Base-by-base conservation (phyloP, 2,888 invertebrate genomes). In the Agrotis ipsilon region DNA sequence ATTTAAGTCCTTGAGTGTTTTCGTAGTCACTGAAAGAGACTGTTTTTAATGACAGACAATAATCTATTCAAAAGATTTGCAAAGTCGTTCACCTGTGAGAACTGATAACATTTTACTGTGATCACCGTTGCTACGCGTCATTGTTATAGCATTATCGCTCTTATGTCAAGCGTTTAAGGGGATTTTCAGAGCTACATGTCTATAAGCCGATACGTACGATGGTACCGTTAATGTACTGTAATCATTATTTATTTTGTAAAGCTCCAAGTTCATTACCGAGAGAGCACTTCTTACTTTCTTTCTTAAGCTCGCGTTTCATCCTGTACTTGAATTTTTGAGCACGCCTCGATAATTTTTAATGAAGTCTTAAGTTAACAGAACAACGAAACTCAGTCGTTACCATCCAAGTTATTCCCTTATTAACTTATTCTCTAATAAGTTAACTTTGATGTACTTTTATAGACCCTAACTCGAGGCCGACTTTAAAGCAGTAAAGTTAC, bases 351-450 rank as follows among this genome's bases (percentile, higher is more conserved):
- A 70, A 84, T 79, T 81, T 74, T 75, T 79, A 75, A 82, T 81
- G 72, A 75, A 84, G 72, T 75, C 71, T 77, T 75, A 80, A 80
- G 71, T 73, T 75, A 80, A 74, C 72, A 79, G 60, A 78, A 75
- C 78, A 80, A 77, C 69, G 72, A 80, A 73, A 84, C 75, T 78
- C 65, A 70, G 77, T 75, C 72, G 58, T 80, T 77, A 68, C 65
- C 83, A 72, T 72, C 59, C 64, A 82, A 83, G 78, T 78, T 84
- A 75, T 84, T 74, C 66, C 63, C 66, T 76, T 80, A 84, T 77
- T 79, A 83, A 84, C 75, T 84, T 78, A 85, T 83, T 75, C 77
- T 69, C 48, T 85, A 83, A 79, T 81, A 83, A 85, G 68, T 81
- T 80, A 83, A 81, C 69, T 85, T 83, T 85, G 71, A 73, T 78